These are phyloP conservation scores for Chironomus tentans DNA, from an alignment of 2,888 invertebrate species.

Conservation along the genomic window DNA sequence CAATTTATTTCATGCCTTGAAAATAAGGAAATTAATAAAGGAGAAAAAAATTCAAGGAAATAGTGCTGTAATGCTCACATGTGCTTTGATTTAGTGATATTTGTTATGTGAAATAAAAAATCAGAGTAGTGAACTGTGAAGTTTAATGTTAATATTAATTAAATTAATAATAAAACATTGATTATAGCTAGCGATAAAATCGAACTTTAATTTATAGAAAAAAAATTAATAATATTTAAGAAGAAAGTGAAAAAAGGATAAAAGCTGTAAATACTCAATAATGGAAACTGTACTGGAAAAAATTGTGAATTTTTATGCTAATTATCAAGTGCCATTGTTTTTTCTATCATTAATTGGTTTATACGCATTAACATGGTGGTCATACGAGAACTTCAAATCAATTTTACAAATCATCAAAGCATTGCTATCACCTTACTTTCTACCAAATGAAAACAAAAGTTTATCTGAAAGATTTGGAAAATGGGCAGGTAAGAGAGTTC, in stretches of 20 bases:
- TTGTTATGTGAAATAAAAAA: too few species aligned
- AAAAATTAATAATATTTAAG: neutral
- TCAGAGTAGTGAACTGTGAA: too few species aligned
- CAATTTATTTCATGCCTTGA: too few species aligned
- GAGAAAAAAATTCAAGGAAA: too few species aligned
- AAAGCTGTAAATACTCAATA: neutral
- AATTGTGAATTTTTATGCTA: neutral
- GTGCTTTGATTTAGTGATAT: too few species aligned
- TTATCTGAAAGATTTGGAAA: slow-evolving; percentile 62
- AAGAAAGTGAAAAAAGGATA: neutral
- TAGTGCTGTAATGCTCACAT: too few species aligned
- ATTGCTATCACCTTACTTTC: slow-evolving; percentile 56
- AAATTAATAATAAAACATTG: too few species aligned
- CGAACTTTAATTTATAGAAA: too few species aligned
- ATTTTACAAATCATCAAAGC: slow-evolving; percentile 50
- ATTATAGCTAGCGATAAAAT: too few species aligned
- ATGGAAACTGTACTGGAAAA: neutral
- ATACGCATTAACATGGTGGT: slow-evolving; percentile 43
- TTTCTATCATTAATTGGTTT: slow-evolving; percentile 47
- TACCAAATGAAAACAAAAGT: slow-evolving; percentile 51
- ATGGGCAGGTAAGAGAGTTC: slow-evolving; percentile 65
- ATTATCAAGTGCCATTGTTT: neutral
- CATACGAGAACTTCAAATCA: slow-evolving; percentile 54
- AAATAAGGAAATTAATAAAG: too few species aligned
- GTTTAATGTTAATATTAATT: too few species aligned